Base-by-base conservation (phyloP, 2,113 vertebrate genomes). In the Neomonachus schauinslandi region DNA sequence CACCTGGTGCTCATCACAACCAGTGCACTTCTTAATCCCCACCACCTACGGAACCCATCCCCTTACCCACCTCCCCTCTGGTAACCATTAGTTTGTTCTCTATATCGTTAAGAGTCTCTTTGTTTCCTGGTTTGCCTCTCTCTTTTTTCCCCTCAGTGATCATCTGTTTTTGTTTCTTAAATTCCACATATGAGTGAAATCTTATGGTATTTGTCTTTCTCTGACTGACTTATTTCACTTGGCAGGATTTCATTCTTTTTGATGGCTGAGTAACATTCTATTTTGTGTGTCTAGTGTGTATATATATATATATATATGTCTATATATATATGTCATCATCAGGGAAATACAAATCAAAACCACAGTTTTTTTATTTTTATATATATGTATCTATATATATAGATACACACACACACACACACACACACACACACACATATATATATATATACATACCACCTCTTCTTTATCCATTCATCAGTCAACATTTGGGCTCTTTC, bases 351-450 rank as follows among this genome's bases (percentile, higher is more conserved):
- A n/a, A n/a, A n/a, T n/a, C n/a, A n/a, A n/a, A n/a, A n/a, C n/a
- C n/a, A n/a, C n/a, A n/a, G n/a, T n/a, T n/a, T n/a, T n/a, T n/a
- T n/a, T n/a, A n/a, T n/a, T n/a, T 31, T 0, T 28, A 13, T 63
- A 63, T 63, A 63, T 28, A 28, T 63, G 4, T 28, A 28, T 11
- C 24, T 63, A 12, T 63, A 13, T 26, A 26, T 61, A 8, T 63
- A 2, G 28, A 2, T 14, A 13, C 5, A 28, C 4, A 5, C 15
- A 1, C 6, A 6, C 6, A 3, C 2, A 65, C 6, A 63, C 13
- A 63, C 5, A 28, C 4, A 5, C 15, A 1, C 6, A 6, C 6
- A 3, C 2, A 65, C 6, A 63, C 13, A 63, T 2, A 14, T 14
- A 33, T 7, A 7, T 14, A 65, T 31, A 33, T 5, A n/a, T 7